A percentile compares a stretch with the other conserved stretches of the same genome.
phyloP scores from a whole-genome alignment of 2,888 invertebrate genomes.

The Chrysolina oricalcia region DNA sequence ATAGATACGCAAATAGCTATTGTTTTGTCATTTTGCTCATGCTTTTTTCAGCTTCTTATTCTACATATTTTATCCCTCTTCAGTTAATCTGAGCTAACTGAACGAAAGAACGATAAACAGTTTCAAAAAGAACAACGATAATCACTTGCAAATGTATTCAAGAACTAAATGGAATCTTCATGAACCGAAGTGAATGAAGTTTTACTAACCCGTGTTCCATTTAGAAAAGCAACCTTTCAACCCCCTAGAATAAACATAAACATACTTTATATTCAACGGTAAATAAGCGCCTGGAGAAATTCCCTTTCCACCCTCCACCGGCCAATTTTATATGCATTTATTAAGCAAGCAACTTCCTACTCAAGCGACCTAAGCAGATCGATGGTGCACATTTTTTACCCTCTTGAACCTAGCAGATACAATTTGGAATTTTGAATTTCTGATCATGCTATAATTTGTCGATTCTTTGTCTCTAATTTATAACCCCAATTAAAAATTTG shows the following conservation, averaged over 20 bases:
- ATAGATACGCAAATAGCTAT: too few relatives aligned
- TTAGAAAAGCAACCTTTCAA: slow-evolving; percentile 20
- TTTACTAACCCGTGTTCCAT: slow-evolving; percentile 13
- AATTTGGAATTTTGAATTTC: too few relatives aligned
- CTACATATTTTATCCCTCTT: not conserved
- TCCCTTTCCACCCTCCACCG: not conserved
- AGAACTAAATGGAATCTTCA: slow-evolving; percentile 9
- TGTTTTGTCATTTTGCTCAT: not conserved
- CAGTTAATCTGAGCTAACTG: not conserved
- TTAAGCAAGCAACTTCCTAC: not conserved
- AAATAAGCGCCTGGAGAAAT: slow-evolving; percentile 16
- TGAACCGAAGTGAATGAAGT: slow-evolving; percentile 11
- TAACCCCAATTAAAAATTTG: too few relatives aligned
- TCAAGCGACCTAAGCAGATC: not conserved
- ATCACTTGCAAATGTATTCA: slow-evolving; percentile 14
- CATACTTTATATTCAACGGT: slow-evolving; percentile 24
- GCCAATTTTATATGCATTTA: not conserved
- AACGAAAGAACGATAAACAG: not conserved
- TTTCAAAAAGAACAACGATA: not conserved
- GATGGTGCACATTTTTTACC: too few relatives aligned
- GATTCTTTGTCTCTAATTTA: too few relatives aligned
- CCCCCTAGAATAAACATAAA: slow-evolving; percentile 16
- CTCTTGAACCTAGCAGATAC: too few relatives aligned
- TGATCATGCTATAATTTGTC: too few relatives aligned
- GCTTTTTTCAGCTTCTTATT: not conserved